phyloP scores from a whole-genome alignment of 2,113 vertebrate species.

The Cynopterus brachyotis region DNA sequence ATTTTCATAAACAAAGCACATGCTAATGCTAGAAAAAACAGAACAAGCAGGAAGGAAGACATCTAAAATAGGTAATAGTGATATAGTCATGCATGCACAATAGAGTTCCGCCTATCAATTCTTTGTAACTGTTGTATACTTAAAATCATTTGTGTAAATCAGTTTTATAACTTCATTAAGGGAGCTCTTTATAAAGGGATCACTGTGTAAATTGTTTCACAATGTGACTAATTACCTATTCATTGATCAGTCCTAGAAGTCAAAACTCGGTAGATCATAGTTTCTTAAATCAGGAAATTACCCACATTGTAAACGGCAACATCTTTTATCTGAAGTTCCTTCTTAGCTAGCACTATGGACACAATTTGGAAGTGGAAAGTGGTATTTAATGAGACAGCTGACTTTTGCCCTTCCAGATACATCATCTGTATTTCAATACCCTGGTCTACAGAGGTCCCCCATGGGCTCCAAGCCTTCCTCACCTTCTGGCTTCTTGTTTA shows the following conservation, averaged over 20 bases:
- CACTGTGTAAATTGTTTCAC: neutral
- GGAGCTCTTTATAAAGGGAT: neutral
- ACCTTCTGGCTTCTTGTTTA: neutral
- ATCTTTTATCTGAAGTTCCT: neutral
- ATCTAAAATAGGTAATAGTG: neutral
- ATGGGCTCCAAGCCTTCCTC: neutral
- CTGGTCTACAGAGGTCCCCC: neutral
- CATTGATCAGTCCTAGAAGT: neutral
- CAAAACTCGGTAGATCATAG: neutral
- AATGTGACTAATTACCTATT: neutral
- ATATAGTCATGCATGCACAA: neutral
- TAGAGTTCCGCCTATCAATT: neutral
- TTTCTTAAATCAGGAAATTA: constrained; percentile 15
- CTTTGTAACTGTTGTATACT: neutral
- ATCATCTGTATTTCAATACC: neutral
- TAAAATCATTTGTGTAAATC: neutral
- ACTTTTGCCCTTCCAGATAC: neutral
- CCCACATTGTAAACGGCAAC: neutral
- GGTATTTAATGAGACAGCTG: neutral
- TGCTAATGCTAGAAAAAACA: neutral
- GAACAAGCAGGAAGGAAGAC: neutral
- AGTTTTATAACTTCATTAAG: neutral
- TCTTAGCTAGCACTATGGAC: neutral
- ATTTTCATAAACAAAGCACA: neutral
- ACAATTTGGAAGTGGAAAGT: neutral